Evolutionary conservation across 2,888 invertebrate genomes (phyloP), one percentile per base, ranked within the genome.

Genomic region (Anarsia innoxiella): DNA sequence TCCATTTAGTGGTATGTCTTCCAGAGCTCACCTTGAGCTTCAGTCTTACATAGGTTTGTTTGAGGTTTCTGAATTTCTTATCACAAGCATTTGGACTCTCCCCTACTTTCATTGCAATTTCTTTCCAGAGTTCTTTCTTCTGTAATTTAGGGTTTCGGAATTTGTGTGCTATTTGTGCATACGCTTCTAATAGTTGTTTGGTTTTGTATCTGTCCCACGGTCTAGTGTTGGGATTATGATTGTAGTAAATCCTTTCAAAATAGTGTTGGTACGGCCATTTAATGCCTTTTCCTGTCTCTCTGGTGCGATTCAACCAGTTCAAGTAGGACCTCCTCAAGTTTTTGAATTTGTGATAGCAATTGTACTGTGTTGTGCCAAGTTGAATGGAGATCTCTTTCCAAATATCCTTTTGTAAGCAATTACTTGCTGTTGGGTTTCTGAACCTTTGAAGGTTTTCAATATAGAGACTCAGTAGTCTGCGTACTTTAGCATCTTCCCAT

Each of bases 271-370:
- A 83, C 0, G 67, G 70, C 83, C 84, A 84, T 41, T 79, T 79
- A 1, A 73, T 55, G 13, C 66, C 47, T 46, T 78, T 78, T 0
- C 76, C 75, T 12, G 65, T 59, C 31, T 69, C 67, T 34, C 62
- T 49, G 36, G 59, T 71, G 29, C 66, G 67, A 16, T 77, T 73
- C 26, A 73, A 41, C 66, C 71, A 76, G 33, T 69, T 78, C 12
- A 74, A 66, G 42, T 83, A 83, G 4, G 78, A 72, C 48, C 76
- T 67, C 51, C 79, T 80, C 36, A 83, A 56, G 47, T 79, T 79
- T 46, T 78, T 82, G 31, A 78, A 84, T 40, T 83, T 84, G 36
- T 82, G 78, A 37, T 82, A 82, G 41, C 82, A 82, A 43, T 72
- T 80, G 32, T 76, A 77, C 31, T 76, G 73, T 1, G 79, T 77